Percentiles rank a stretch among this genome's conserved stretches.
phyloP scores from a whole-genome alignment of 2,888 invertebrate genomes.

The Amphiduros pacificus region DNA sequence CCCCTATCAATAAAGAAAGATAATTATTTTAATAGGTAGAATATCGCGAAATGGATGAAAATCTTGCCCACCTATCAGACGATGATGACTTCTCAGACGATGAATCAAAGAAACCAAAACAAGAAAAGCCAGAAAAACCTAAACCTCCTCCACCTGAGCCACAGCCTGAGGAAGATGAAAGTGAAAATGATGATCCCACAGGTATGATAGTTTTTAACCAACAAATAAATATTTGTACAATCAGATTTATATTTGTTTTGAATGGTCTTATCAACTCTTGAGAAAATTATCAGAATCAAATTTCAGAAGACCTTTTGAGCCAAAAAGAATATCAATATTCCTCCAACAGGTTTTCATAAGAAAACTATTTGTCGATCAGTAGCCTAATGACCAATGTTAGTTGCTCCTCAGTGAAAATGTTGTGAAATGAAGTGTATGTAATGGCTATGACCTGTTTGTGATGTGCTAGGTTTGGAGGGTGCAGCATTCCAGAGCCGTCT shows the following conservation, averaged over 20 bases:
- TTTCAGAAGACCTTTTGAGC: background rate
- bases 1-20: too few relatives aligned
- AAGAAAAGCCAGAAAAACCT: conserved; percentile 19
- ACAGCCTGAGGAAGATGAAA: conserved; percentile 62
- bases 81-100: conserved; percentile 54
- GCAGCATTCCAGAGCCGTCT: conserved; percentile 74
- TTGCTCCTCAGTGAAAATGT: background rate
- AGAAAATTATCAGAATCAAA: background rate
- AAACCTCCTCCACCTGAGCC: conserved; percentile 29
- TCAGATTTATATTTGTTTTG: background rate
- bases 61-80: conserved; percentile 53
- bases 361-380: too few relatives aligned
- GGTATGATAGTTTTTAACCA: conserved; percentile 47
- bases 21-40: conserved; percentile 54
- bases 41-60: conserved; percentile 56
- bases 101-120: conserved; percentile 19
- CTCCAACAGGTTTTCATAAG: too few relatives aligned
- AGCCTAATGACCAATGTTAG: too few relatives aligned
- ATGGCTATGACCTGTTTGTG: background rate
- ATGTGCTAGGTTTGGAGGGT: conserved; percentile 69
- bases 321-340: background rate
- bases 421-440: background rate
- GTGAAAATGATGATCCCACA: conserved; percentile 65
- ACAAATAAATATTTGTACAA: background rate
- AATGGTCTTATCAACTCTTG: background rate